Base-by-base conservation (phyloP, 1,140 invertebrate genomes). In the Dermatophagoides farinae region DNA sequence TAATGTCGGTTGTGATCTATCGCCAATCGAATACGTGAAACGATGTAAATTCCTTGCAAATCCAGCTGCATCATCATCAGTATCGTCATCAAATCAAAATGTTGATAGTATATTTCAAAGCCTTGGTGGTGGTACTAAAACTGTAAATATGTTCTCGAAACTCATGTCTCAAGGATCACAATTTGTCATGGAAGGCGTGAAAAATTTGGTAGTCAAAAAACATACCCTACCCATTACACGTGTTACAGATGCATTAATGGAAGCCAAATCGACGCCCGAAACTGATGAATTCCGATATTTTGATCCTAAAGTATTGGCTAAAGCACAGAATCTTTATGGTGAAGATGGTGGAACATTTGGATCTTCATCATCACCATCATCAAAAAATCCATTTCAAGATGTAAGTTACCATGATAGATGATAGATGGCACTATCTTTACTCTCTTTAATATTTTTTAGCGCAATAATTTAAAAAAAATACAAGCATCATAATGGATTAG, bases 181-280 rank as follows among this genome's bases (percentile, higher is more conserved):
- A 50, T 96, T 97, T 75, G 90, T 97, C 0, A 98, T 98, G 92
- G 95, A 98, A 75, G 95, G 95, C 41, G 95, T 98, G 0, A 97
- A 98, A 73, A 98, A 98, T 78, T 78, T 99, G 62, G 93, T 97
- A 39, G 86, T 97, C 9, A 98, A 98, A 83, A 86, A 76, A 91
- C 97, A 76, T 64, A 86, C 88, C 77, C 74, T 93, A 40, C 89
- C 88, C 4, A 80, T 92, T 0, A 95, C 89, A 1, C 81, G 85
- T 73, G 86, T 96, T 64, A 84, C 90, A 1, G 88, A 93, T 68
- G 83, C 88, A 66, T 73, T 93, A 38, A 89, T 93, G 78, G 88
- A 93, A 66, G 79, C 85, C 66, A 85, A 82, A 71, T 80, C 79
- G 62, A 78, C 78, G 47, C 77, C 77, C 58, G 85, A 88, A 68